phyloP scores from a whole-genome alignment of 1,140 invertebrate species.

The Drosophila nigrodunni region DNA sequence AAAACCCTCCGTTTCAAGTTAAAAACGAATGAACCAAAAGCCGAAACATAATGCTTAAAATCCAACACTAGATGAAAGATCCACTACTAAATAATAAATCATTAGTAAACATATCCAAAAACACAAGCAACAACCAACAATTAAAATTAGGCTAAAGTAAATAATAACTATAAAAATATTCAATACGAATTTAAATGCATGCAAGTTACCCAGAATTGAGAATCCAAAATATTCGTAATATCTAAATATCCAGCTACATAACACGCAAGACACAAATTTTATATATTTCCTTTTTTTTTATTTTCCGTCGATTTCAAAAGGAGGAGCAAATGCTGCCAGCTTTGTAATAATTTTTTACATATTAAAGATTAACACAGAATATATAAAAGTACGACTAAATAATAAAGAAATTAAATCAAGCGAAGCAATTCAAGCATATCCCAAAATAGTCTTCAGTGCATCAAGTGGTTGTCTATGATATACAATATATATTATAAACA shows the following conservation, averaged over 20 bases:
- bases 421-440: slow-evolving; percentile 80
- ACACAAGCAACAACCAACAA: slow-evolving; percentile 18
- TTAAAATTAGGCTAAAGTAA: slow-evolving; percentile 37
- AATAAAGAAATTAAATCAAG: slow-evolving; percentile 43
- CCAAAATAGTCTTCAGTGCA: slow-evolving; percentile 77
- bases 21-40: slow-evolving; percentile 79
- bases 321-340: slow-evolving; percentile 55
- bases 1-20: slow-evolving; percentile 82
- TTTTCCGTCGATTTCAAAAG: neutral
- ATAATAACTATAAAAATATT: slow-evolving; percentile 39
- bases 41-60: slow-evolving; percentile 52
- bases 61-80: slow-evolving; percentile 14
- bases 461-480: slow-evolving; percentile 78
- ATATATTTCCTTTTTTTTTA: neutral
- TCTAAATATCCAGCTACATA: slow-evolving; percentile 10
- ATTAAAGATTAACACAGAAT: slow-evolving; percentile 1
- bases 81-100: slow-evolving; percentile 25
- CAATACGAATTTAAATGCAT: slow-evolving; percentile 53
- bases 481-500: slow-evolving; percentile 23
- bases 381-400: slow-evolving; percentile 16
- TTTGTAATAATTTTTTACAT: slow-evolving; percentile 58
- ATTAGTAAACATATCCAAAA: slow-evolving; percentile 56
- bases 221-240: slow-evolving; percentile 13
- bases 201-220: slow-evolving; percentile 39
- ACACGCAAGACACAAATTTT: slow-evolving; percentile 19